Evolutionary conservation across 2,113 vertebrate species (phyloP).

Genomic region (Caranx melampygus): DNA sequence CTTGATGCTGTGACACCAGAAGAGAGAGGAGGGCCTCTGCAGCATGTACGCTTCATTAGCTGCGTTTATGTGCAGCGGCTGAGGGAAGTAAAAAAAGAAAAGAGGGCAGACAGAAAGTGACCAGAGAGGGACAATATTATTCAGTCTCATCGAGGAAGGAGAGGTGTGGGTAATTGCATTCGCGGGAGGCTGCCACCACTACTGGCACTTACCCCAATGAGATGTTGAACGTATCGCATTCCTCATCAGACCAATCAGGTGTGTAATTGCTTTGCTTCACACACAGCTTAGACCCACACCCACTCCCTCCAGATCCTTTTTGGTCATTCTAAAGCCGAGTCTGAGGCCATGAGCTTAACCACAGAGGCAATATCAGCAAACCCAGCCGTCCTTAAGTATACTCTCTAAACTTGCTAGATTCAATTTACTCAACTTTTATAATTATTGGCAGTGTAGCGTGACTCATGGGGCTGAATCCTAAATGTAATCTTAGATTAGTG

Average conservation of each 20-base stretch:
- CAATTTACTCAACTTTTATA: conserved; percentile 3
- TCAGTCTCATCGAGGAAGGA: conserved; percentile 2
- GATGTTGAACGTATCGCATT: conserved; percentile 17
- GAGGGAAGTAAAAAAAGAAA: conserved; percentile 65
- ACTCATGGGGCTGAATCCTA: not conserved
- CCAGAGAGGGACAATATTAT: conserved; percentile 39
- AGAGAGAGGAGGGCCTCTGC: conserved; percentile 89
- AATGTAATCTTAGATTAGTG: not conserved
- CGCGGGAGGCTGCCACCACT: conserved; percentile 6
- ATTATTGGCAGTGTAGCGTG: not conserved
- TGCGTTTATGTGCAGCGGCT: conserved; percentile 89
- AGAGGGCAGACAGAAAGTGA: conserved; percentile 79
- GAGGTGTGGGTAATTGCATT: conserved; percentile 30
- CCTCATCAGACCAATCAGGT: conserved; percentile 66
- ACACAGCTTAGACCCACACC: conserved; percentile 19
- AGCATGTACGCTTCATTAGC: conserved; percentile 86
- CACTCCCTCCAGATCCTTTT: conserved; percentile 5
- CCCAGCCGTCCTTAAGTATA: conserved; percentile 22
- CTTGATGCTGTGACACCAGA: conserved; percentile 89
- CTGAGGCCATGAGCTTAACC: conserved; percentile 11
- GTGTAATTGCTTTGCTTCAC: conserved; percentile 59
- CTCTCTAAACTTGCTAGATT: not conserved
- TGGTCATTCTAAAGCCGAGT: conserved; percentile 1
- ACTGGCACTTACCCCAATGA: conserved; percentile 40
- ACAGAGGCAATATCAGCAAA: conserved; percentile 16